phyloP scores from a whole-genome alignment of 2,113 vertebrate species.

The Apeltes quadracus region DNA sequence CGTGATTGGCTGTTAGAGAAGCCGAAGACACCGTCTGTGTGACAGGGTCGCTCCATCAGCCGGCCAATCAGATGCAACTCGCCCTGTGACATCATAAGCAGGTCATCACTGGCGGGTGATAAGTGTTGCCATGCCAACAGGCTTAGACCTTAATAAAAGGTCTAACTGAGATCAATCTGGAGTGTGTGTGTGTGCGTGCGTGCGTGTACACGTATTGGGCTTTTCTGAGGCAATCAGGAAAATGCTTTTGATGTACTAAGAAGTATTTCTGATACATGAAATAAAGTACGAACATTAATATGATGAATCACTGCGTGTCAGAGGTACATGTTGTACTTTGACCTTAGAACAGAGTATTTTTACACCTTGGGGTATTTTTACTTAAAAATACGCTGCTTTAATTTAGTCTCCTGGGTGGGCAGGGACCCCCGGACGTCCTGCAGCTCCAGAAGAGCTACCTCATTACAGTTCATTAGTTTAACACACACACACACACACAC shows the following conservation, averaged over 20 bases:
- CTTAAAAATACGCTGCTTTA: neutral
- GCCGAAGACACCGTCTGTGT: neutral
- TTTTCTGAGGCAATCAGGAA: neutral
- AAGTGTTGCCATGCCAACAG: constrained; percentile 59
- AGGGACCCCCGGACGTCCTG: constrained; percentile 8
- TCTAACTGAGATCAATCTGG: constrained; percentile 28
- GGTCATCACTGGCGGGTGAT: constrained; percentile 36
- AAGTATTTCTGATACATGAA: neutral
- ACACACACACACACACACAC: constrained; percentile 31
- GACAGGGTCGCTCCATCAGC: constrained; percentile 12
- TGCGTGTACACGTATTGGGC: neutral
- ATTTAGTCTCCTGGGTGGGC: constrained; percentile 24
- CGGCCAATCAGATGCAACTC: constrained; percentile 38
- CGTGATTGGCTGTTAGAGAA: too few species aligned
- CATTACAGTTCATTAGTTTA: constrained; percentile 55
- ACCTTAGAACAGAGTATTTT: too few species aligned
- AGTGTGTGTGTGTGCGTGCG: neutral
- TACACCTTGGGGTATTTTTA: too few species aligned
- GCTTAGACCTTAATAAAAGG: constrained; percentile 17
- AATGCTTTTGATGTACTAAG: too few species aligned
- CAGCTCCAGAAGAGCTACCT: constrained; percentile 49
- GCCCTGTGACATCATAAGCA: constrained; percentile 39
- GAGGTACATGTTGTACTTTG: too few species aligned
- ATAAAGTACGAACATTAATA: too few species aligned
- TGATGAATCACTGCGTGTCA: too few species aligned